phyloP scores from a whole-genome alignment of 2,113 vertebrate genomes.

The Nycticorax nycticorax region DNA sequence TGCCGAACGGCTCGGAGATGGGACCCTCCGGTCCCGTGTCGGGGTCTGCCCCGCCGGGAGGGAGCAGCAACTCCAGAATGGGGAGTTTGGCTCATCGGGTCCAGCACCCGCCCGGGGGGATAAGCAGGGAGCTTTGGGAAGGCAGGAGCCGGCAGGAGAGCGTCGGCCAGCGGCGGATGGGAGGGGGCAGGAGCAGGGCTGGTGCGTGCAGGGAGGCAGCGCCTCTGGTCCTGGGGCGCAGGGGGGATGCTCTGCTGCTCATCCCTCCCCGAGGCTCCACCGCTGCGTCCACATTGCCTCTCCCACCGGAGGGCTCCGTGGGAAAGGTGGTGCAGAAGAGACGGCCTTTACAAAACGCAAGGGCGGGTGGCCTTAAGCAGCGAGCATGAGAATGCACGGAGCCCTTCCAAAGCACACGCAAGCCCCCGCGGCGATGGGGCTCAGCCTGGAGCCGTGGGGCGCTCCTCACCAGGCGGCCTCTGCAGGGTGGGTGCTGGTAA shows the following conservation, averaged over 20 bases:
- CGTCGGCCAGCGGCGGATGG: neutral
- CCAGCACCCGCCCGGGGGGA: neutral
- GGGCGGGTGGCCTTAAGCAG: neutral
- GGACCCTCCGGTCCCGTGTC: too few relatives aligned
- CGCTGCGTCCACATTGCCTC: too few relatives aligned
- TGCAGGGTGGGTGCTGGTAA: neutral
- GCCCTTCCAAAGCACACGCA: accelerated
- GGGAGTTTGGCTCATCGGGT: neutral
- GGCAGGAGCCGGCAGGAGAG: neutral
- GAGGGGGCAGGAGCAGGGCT: neutral
- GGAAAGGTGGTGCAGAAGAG: neutral
- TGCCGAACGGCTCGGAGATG: accelerated
- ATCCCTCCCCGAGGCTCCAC: neutral
- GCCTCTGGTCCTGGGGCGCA: neutral
- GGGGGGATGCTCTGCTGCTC: neutral
- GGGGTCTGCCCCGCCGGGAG: neutral
- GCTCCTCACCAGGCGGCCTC: too few relatives aligned
- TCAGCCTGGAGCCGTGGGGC: neutral
- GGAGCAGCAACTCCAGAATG: neutral
- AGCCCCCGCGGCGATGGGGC: accelerated
- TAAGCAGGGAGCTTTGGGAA: neutral
- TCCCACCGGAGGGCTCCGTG: neutral
- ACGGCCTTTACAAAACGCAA: accelerated
- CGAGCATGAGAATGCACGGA: accelerated
- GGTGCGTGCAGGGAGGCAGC: neutral